Percentiles rank a stretch among this genome's conserved stretches.
Conservation (phyloP, 1,140 invertebrate species). For the Araneus ventricosus region DNA sequence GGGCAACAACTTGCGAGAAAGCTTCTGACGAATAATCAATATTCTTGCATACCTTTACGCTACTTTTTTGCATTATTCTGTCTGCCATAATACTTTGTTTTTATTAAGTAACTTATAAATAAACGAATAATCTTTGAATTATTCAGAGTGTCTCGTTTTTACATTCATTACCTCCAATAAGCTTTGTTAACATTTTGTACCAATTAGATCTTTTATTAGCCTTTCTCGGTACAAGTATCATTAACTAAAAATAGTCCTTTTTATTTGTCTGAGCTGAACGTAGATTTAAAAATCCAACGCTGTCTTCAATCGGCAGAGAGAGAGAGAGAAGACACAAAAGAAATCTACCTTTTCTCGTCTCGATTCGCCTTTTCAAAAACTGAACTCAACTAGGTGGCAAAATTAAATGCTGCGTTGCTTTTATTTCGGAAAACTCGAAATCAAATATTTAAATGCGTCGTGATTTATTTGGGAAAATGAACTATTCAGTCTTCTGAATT, state of each 20-base stretch:
- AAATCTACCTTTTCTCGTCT: not conserved
- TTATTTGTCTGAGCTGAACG: not conserved
- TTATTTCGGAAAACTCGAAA: slow-evolving; percentile 1
- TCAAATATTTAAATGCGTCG: slow-evolving; percentile 56
- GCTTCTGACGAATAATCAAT: no score
- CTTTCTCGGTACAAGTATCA: not conserved
- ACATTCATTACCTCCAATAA: no score
- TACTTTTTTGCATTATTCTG: no score
- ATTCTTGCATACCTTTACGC: no score
- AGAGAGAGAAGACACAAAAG: not conserved
- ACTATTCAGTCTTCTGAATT: slow-evolving; percentile 44
- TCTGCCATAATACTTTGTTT: no score
- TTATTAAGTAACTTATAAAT: no score
- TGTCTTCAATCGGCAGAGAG: not conserved
- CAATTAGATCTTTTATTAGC: not conserved
- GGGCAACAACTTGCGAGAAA: no score
- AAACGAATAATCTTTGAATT: no score
- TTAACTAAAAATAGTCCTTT: not conserved
- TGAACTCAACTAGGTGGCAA: not conserved
- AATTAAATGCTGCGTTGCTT: slow-evolving; percentile 16
- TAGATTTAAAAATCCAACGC: not conserved
- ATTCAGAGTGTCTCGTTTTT: no score
- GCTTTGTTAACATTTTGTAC: no score
- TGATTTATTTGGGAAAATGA: slow-evolving; percentile 56
- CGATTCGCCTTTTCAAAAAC: not conserved